A percentile compares a stretch with the other conserved stretches of the same genome.
Evolutionary conservation across 2,113 vertebrate genomes (phyloP).

Genomic region (Erpornis zantholeuca): DNA sequence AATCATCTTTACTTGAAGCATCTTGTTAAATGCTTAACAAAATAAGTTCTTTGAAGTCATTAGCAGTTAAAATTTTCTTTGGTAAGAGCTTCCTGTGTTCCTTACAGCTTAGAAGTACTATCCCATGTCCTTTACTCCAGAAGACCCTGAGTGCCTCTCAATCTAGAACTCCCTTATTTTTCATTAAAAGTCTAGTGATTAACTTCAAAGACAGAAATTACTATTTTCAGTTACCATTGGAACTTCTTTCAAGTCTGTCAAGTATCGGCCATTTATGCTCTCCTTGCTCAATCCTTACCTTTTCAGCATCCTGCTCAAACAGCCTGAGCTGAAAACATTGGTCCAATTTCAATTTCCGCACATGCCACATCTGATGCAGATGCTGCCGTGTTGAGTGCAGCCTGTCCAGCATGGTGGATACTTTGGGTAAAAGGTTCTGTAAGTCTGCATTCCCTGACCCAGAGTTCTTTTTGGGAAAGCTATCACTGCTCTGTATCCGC

Average conservation of each 20-base stretch:
- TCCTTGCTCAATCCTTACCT: constrained; percentile 71
- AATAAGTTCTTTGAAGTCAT: not conserved
- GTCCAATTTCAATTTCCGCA: constrained; percentile 95
- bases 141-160: not conserved
- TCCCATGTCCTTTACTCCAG: not conserved
- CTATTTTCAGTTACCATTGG: not conserved
- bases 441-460: constrained; percentile 89
- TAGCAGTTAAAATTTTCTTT: not conserved
- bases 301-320: constrained; percentile 97
- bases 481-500: constrained; percentile 92
- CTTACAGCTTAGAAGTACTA: not conserved
- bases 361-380: constrained; percentile 98
- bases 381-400: constrained; percentile 93
- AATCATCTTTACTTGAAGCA: not conserved
- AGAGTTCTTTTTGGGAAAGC: constrained; percentile 87
- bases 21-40: not conserved
- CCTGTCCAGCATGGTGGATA: constrained; percentile 91
- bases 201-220: not conserved
- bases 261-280: rapidly evolving
- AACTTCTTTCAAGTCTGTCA: not conserved
- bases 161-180: not conserved
- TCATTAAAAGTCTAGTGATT: not conserved
- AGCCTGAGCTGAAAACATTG: constrained; percentile 98
- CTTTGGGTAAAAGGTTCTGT: constrained; percentile 90
- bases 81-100: not conserved